These are phyloP conservation scores for Morinoia aosen DNA, from an alignment of 2,888 invertebrate genomes.

Conservation along the genomic window DNA sequence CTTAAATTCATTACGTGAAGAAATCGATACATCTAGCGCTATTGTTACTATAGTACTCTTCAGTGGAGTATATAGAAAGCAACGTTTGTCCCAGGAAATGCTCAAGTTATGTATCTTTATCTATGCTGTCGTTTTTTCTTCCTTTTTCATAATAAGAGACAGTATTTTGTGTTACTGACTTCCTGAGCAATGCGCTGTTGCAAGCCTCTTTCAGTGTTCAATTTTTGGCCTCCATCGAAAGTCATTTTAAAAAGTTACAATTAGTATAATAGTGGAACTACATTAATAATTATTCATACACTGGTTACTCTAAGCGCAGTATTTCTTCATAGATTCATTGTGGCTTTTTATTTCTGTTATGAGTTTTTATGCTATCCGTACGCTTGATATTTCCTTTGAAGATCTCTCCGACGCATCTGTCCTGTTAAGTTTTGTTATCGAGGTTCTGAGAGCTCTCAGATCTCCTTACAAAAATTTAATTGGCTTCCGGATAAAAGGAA, in stretches of 20 bases:
- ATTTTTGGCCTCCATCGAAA: background rate
- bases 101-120: background rate
- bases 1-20: background rate
- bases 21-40: background rate
- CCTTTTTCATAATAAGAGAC: background rate
- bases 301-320: background rate
- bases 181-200: background rate
- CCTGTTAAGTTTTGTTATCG: background rate
- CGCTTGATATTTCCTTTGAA: background rate
- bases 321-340: background rate
- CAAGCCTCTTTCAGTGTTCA: background rate
- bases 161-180: background rate
- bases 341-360: background rate
- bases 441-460: background rate
- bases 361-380: background rate
- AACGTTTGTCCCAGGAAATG: background rate
- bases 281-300: too few relatives aligned
- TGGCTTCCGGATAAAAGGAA: conserved; percentile 12
- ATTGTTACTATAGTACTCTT: background rate
- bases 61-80: background rate
- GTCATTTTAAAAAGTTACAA: too few relatives aligned
- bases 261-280: too few relatives aligned
- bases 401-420: background rate
- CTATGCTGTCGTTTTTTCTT: background rate
- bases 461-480: conserved; percentile 1